Conservation (phyloP, 2,888 invertebrate genomes). For the Panzeria rudis region DNA sequence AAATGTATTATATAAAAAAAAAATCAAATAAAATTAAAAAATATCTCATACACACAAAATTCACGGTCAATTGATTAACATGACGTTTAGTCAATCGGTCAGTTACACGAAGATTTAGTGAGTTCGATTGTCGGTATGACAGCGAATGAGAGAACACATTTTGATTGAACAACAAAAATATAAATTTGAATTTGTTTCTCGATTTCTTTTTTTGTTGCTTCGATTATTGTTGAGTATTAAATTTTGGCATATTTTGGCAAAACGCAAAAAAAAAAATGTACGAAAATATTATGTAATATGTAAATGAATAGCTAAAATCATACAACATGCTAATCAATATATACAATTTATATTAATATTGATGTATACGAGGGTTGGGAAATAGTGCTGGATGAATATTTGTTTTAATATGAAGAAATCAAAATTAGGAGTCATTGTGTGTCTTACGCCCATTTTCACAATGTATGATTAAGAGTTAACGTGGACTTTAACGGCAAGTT, state of each 20-base stretch:
- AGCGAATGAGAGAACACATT: constrained; percentile 17
- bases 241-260: constrained; percentile 62
- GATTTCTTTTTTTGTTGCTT: constrained; percentile 24
- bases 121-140: constrained; percentile 9
- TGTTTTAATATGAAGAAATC: too few relatives aligned
- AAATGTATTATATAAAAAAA: constrained; percentile 58
- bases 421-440: too few relatives aligned
- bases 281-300: constrained; percentile 69
- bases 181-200: constrained; percentile 50
- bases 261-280: constrained; percentile 17
- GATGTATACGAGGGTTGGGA: constrained; percentile 28
- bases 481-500: too few relatives aligned
- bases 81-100: constrained; percentile 31
- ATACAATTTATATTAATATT: constrained; percentile 18
- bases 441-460: too few relatives aligned
- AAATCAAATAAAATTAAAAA: constrained; percentile 48
- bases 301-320: constrained; percentile 70
- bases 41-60: constrained; percentile 42
- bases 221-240: constrained; percentile 45
- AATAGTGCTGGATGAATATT: background rate
- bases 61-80: constrained; percentile 72
- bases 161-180: constrained; percentile 28
- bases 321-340: constrained; percentile 57
- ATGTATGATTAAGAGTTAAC: too few relatives aligned
- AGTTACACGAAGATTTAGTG: constrained; percentile 38